Percentiles rank a stretch among this genome's conserved stretches.
phyloP scores from a whole-genome alignment of 2,888 invertebrate species.

The Spialia ferax region DNA sequence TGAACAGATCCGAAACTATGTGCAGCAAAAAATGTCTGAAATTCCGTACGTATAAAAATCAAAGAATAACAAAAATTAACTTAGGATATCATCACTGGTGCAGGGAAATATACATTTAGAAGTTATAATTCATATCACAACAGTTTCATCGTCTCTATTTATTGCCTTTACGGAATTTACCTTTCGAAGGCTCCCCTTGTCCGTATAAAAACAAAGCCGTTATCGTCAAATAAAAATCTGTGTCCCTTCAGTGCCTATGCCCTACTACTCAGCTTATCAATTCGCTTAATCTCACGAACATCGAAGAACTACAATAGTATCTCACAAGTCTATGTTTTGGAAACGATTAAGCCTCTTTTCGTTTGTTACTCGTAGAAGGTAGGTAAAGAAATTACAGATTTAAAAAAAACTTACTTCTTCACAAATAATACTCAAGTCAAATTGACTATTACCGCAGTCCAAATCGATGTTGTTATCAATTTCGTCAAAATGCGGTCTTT shows the following conservation, averaged over 20 bases:
- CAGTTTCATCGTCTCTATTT: neutral
- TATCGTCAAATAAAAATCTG: slow-evolving; percentile 33
- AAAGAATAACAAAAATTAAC: no score
- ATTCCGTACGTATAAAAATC: no score
- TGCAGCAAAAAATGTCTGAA: neutral
- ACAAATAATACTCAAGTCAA: no score
- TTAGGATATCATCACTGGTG: no score
- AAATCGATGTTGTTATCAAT: no score
- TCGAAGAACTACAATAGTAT: slow-evolving; percentile 8
- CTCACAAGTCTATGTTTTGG: neutral
- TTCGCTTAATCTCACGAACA: slow-evolving; percentile 25
- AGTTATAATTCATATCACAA: neutral
- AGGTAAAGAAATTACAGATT: neutral
- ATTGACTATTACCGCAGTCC: no score
- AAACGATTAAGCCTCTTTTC: neutral
- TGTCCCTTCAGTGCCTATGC: slow-evolving; percentile 16
- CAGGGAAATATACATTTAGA: neutral
- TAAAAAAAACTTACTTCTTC: no score
- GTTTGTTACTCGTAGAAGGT: neutral
- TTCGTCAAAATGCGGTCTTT: no score
- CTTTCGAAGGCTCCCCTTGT: neutral
- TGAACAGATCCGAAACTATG: no score
- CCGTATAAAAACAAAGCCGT: slow-evolving; percentile 19
- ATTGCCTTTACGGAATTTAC: slow-evolving; percentile 1
- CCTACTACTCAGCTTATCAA: slow-evolving; percentile 48